phyloP scores from a whole-genome alignment of 1,140 invertebrate genomes.

The Akabosia matsudoensis region DNA sequence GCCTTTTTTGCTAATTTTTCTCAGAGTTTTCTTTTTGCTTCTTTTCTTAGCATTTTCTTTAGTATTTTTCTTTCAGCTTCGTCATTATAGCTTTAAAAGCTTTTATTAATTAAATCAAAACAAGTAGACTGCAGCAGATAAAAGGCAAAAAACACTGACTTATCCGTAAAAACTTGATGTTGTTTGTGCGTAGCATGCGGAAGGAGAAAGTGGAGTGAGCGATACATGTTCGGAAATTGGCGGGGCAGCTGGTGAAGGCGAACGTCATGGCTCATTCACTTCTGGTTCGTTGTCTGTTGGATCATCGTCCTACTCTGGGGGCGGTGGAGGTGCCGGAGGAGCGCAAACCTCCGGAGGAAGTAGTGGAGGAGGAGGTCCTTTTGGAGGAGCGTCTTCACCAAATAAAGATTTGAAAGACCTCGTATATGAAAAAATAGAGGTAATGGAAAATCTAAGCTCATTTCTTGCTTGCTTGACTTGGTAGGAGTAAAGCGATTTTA shows the following conservation, averaged over 20 bases:
- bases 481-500: too few species aligned
- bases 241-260: constrained; percentile 2
- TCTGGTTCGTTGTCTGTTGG: constrained; percentile 37
- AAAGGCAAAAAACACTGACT: neutral
- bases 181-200: constrained; percentile 27
- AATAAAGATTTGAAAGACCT: constrained; percentile 14
- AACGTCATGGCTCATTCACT: constrained; percentile 43
- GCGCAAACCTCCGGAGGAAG: neutral
- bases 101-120: neutral
- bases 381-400: neutral
- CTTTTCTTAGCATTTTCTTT: too few species aligned
- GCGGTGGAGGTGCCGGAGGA: neutral
- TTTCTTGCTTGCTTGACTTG: neutral
- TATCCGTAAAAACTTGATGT: too few species aligned
- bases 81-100: too few species aligned
- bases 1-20: too few species aligned
- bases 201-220: constrained; percentile 35
- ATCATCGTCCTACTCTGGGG: constrained; percentile 28
- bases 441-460: neutral
- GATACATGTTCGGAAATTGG: constrained; percentile 38
- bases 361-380: neutral
- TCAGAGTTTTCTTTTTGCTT: too few species aligned
- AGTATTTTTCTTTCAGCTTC: too few species aligned
- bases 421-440: constrained; percentile 15
- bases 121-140: neutral